Evolutionary conservation across 2,888 invertebrate species (phyloP).

Genomic region (Salpingus planirostris): DNA sequence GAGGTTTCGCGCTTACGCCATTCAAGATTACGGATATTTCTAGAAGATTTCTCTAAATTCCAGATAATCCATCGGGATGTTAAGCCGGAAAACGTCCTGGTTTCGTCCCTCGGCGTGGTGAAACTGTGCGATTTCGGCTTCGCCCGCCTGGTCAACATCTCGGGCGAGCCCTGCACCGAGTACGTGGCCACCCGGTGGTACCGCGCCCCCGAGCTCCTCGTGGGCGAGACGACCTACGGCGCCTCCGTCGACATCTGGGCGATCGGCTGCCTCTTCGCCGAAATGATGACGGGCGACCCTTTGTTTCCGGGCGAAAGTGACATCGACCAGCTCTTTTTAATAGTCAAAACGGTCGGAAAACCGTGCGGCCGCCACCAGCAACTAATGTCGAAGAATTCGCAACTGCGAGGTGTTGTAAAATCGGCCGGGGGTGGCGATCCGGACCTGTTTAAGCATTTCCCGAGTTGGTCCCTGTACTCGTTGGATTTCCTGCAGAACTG

Average conservation of each 20-base stretch:
- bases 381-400: slow-evolving; percentile 40
- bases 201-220: slow-evolving; percentile 75
- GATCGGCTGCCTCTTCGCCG: slow-evolving; percentile 72
- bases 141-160: slow-evolving; percentile 61
- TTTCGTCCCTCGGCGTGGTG: slow-evolving; percentile 69
- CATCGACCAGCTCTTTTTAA: slow-evolving; percentile 78
- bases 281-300: slow-evolving; percentile 81
- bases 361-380: slow-evolving; percentile 43
- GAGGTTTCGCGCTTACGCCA: no score
- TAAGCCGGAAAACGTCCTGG: slow-evolving; percentile 82
- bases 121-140: slow-evolving; percentile 91
- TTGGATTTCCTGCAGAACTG: slow-evolving; percentile 44
- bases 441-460: slow-evolving; percentile 37
- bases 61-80: slow-evolving; percentile 83
- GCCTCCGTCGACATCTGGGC: slow-evolving; percentile 83
- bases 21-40: no score
- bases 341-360: slow-evolving; percentile 64
- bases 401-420: slow-evolving; percentile 39
- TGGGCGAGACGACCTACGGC: slow-evolving; percentile 67
- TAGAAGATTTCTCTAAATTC: no score
- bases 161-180: slow-evolving; percentile 76
- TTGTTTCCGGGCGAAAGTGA: slow-evolving; percentile 85
- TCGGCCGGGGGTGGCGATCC: slow-evolving; percentile 21
- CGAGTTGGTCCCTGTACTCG: slow-evolving; percentile 39
- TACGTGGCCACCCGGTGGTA: slow-evolving; percentile 86